Base-by-base conservation (phyloP, 1,140 invertebrate species). In the Cyrtorhinus lividipennis region DNA sequence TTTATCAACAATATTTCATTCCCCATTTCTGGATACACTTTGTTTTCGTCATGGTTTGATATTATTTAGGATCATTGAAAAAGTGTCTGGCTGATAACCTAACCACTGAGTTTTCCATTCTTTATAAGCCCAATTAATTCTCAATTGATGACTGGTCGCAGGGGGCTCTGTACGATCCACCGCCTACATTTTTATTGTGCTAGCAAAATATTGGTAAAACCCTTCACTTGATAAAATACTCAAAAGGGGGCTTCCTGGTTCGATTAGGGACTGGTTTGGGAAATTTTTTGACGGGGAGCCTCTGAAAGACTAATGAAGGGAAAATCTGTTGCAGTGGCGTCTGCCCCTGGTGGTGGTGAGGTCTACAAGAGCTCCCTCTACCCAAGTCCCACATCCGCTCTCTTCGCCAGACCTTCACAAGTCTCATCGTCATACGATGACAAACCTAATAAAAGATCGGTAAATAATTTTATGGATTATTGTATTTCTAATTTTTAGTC, bases 311-410 rank as follows among this genome's bases (percentile, higher is more conserved):
- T 38, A 38, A 38, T 15, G n/a, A 38, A 8, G 30, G 15, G 30
- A 15, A 15, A 59, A 59, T 59, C 26, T 82, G 77, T 83, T 83
- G 78, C 85, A 87, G 85, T 87, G 84, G 85, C 84, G 80, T 59
- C 58, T 59, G 81, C 81, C 72, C 77, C 78, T 71, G 80, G 81
- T 76, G 79, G 82, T 79, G 80, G 79, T 80, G 84, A 88, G 81
- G 83, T 82, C 84, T 87, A 83, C 86, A 88, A 88, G 83, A 81
- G 80, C 82, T 64, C 64, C 71, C 73, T 71, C 64, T 68, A 58
- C 67, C 59, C 65, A 69, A 69, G 62, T 66, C 64, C 22, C n/a
- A 68, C 72, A 69, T 68, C 69, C 68, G 63, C 71, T 66, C 69
- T 73, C 73, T 72, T 71, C 72, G 65, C 72, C 76, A 75, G 76